phyloP scores from a whole-genome alignment of 1,140 invertebrate species.

The Aricia agestis region DNA sequence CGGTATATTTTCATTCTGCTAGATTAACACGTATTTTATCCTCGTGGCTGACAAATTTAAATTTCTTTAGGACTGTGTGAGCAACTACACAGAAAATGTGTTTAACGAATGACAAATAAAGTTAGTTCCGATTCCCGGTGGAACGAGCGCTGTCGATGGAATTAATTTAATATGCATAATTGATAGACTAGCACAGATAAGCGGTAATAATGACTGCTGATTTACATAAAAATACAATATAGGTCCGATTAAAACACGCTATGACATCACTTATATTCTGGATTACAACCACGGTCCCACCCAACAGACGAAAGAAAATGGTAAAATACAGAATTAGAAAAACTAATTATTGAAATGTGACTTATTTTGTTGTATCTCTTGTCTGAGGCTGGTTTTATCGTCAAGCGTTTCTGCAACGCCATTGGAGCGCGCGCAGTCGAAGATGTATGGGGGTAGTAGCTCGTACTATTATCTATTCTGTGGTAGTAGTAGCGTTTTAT shows the following conservation, averaged over 20 bases:
- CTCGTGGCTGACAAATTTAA: not conserved
- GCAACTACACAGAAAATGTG: no score
- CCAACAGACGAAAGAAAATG: no score
- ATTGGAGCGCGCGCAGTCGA: no score
- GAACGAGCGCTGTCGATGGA: not conserved
- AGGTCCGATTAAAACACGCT: constrained; percentile 6
- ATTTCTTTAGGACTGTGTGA: not conserved
- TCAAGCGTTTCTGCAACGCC: no score
- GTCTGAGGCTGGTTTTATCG: no score
- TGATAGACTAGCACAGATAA: not conserved
- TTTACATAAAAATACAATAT: constrained; percentile 12
- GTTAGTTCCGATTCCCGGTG: not conserved
- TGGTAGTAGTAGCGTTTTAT: no score
- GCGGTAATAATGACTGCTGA: not conserved
- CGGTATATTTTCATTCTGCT: not conserved
- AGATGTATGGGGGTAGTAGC: no score
- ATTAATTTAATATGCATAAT: not conserved
- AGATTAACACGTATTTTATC: not conserved
- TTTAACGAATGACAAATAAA: not conserved
- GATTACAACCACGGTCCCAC: not conserved
- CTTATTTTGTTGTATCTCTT: no score
- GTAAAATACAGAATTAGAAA: no score
- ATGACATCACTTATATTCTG: constrained; percentile 1
- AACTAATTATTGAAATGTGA: no score
- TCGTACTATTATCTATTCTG: no score